These are phyloP conservation scores for Nephila pilipes DNA, from an alignment of 1,140 invertebrate species.

Conservation along the genomic window DNA sequence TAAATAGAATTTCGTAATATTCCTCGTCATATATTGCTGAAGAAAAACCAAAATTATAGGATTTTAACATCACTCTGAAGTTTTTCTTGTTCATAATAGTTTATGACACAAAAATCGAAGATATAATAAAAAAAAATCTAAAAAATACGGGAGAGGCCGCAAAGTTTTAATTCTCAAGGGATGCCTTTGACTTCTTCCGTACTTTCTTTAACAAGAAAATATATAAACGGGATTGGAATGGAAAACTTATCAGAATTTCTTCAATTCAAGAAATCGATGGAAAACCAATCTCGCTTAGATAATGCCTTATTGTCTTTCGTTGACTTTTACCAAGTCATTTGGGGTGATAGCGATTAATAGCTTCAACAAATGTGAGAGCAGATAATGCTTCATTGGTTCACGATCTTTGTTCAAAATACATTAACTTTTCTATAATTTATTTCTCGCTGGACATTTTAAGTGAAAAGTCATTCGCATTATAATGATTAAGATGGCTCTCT, in stretches of 20 bases:
- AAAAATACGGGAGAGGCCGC: neutral
- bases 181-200: neutral
- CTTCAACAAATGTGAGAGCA: neutral
- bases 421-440: neutral
- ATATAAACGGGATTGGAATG: neutral
- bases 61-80: too few species aligned
- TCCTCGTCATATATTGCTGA: too few species aligned
- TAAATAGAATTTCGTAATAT: too few species aligned
- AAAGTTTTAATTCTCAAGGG: neutral
- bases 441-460: too few species aligned
- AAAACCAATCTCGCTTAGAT: neutral
- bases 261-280: neutral
- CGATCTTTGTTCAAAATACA: neutral
- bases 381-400: constrained; percentile 20
- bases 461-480: too few species aligned
- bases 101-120: neutral
- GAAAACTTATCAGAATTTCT: neutral
- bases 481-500: too few species aligned
- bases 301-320: neutral
- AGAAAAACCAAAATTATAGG: too few species aligned
- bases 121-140: neutral
- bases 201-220: neutral
- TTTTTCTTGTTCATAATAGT: neutral
- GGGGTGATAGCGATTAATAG: neutral
- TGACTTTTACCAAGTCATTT: neutral